A percentile compares a stretch with the other conserved stretches of the same genome.
These are phyloP conservation scores for Acromyrmex charruanus DNA, from an alignment of 1,140 invertebrate species.

Conservation along the genomic window DNA sequence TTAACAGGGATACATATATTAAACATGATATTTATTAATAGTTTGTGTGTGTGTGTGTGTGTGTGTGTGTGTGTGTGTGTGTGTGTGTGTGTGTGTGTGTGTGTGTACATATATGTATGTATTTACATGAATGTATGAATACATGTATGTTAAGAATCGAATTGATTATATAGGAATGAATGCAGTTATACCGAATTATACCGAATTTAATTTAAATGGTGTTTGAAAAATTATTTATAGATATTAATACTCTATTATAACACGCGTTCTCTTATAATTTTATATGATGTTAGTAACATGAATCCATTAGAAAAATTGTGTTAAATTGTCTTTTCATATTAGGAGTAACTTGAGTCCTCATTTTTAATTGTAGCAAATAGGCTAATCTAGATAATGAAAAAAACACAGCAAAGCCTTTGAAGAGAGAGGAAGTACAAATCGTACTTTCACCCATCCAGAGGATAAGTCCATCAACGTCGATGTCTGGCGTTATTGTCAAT, in stretches of 20 bases:
- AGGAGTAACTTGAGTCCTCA: conserved; percentile 78
- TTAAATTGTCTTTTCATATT: conserved; percentile 72
- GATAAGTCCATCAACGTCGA: conserved; percentile 63
- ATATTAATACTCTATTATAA: conserved; percentile 48
- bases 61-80: no score
- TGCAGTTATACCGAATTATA: background rate
- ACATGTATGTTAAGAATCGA: background rate
- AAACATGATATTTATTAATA: conserved; percentile 35
- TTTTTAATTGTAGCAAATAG: conserved; percentile 79
- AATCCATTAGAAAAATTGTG: conserved; percentile 75
- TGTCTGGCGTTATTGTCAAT: conserved; percentile 53
- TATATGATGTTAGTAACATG: conserved; percentile 65
- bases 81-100: no score
- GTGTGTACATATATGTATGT: no score
- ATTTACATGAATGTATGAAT: background rate
- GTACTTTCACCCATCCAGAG: conserved; percentile 68
- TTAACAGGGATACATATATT: conserved; percentile 21
- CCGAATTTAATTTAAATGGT: conserved; percentile 24
- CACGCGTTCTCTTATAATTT: conserved; percentile 18
- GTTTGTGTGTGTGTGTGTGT: background rate
- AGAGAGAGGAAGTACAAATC: conserved; percentile 72
- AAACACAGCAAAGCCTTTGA: conserved; percentile 77
- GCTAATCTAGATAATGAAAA: conserved; percentile 80
- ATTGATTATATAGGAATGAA: conserved; percentile 24
- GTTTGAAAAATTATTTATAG: conserved; percentile 11